Conservation (phyloP, 2,113 vertebrate genomes). For the Rhinoderma darwinii region DNA sequence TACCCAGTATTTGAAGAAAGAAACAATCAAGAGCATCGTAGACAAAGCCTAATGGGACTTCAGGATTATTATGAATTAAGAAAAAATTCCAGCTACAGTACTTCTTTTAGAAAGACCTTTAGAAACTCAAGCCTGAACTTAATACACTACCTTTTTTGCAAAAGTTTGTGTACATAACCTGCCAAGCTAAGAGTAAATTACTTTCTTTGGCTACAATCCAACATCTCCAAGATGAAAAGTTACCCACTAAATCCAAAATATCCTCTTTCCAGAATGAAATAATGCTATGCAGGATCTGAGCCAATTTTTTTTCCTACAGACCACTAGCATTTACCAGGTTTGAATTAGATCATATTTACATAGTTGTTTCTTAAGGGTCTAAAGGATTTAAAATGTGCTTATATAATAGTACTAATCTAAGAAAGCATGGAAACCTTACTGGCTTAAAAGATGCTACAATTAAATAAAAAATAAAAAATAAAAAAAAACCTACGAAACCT, state of each 20-base stretch:
- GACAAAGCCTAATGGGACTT: background rate
- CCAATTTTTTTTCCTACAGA: constrained; percentile 30
- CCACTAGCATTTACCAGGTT: constrained; percentile 16
- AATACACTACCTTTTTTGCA: constrained; percentile 12
- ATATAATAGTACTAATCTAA: background rate
- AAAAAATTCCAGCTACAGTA: constrained; percentile 3
- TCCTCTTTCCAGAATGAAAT: constrained; percentile 63
- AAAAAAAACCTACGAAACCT: background rate
- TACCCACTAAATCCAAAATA: constrained; percentile 52
- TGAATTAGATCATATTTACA: constrained; percentile 34
- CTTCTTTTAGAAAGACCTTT: constrained; percentile 40
- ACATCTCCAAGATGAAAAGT: constrained; percentile 62
- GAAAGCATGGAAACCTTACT: background rate
- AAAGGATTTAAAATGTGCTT: constrained; percentile 1
- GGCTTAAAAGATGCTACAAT: background rate
- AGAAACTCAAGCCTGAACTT: background rate
- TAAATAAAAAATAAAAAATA: background rate
- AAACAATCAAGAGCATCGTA: background rate
- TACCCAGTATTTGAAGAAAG: background rate
- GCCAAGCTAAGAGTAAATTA: constrained; percentile 62
- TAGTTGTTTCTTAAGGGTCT: constrained; percentile 12
- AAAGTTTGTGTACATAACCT: constrained; percentile 48
- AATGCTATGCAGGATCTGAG: constrained; percentile 49
- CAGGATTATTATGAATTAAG: background rate
- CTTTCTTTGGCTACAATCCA: constrained; percentile 61